Conservation (phyloP, 2,113 vertebrate species). For the Corydoras sp. region DNA sequence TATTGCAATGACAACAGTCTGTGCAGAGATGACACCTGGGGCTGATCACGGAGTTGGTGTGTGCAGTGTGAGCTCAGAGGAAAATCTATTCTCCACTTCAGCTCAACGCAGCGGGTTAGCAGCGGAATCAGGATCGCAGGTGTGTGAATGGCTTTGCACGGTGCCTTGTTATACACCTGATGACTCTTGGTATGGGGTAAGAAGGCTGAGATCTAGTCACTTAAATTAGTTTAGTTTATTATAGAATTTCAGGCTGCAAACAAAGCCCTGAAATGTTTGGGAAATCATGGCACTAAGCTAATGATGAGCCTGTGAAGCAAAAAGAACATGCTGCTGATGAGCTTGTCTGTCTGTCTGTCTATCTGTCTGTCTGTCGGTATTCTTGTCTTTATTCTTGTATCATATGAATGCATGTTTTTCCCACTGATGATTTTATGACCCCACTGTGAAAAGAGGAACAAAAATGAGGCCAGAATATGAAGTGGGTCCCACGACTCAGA, state of each 20-base stretch:
- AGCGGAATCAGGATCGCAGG: conserved; percentile 14
- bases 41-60: conserved; percentile 12
- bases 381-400: too few relatives aligned
- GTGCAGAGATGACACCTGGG: not conserved
- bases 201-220: not conserved
- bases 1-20: too few relatives aligned
- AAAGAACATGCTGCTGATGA: too few relatives aligned
- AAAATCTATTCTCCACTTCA: conserved; percentile 3
- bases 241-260: too few relatives aligned
- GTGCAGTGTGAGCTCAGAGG: conserved; percentile 10
- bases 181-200: not conserved
- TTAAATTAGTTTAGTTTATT: too few relatives aligned
- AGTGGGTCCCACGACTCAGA: conserved; percentile 41
- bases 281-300: too few relatives aligned
- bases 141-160: conserved; percentile 6
- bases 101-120: conserved; percentile 7
- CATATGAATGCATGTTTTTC: too few relatives aligned
- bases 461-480: not conserved
- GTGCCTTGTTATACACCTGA: conserved; percentile 2
- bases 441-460: conserved; percentile 3
- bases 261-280: too few relatives aligned
- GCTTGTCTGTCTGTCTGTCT: too few relatives aligned
- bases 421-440: too few relatives aligned
- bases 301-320: too few relatives aligned
- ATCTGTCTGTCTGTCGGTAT: too few relatives aligned